Evolutionary conservation across 1,140 invertebrate genomes (phyloP).

Genomic region (Platyscapa corneri): DNA sequence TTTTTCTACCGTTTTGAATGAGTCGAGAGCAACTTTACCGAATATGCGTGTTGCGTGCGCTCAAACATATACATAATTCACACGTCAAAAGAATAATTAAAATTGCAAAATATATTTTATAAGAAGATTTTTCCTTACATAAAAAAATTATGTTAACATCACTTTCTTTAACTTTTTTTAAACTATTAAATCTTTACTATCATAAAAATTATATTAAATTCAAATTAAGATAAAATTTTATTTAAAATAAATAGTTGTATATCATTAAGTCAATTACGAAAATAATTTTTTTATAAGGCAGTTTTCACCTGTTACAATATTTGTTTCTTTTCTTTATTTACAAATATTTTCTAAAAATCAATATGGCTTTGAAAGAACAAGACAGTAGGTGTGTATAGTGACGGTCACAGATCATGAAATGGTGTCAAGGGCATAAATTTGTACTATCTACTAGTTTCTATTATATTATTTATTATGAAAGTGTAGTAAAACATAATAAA

Average conservation of each 20-base stretch:
- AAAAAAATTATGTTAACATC: neutral
- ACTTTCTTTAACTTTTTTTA: neutral
- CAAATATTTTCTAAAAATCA: conserved; percentile 9
- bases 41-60: neutral
- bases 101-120: neutral
- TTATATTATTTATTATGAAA: conserved; percentile 19
- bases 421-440: neutral
- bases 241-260: neutral
- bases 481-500: neutral
- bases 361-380: neutral
- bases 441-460: neutral
- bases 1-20: neutral
- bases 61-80: neutral
- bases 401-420: neutral
- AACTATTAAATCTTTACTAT: neutral
- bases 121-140: neutral
- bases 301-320: neutral
- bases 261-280: too few species aligned
- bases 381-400: neutral
- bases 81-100: neutral
- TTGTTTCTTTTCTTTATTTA: neutral
- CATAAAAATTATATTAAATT: neutral
- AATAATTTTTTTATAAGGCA: neutral
- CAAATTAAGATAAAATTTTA: neutral
- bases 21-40: neutral